Base-by-base conservation (phyloP, 2,113 vertebrate species). In the Cochlearius cochlearius region DNA sequence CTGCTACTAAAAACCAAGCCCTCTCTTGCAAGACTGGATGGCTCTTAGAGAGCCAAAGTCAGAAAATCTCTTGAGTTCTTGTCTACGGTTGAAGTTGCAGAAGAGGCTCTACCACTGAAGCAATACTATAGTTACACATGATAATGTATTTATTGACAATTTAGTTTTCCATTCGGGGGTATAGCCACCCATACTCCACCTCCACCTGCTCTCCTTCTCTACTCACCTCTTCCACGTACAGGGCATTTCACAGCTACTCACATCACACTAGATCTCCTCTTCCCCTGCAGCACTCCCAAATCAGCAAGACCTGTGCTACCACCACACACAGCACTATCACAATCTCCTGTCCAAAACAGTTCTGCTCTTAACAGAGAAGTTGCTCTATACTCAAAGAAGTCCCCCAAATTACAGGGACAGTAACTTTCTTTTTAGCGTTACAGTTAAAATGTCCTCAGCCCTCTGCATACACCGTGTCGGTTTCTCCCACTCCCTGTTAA, bases 381-480 rank as follows among this genome's bases (percentile, higher is more conserved):
- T 2, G 0, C 16, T 73, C 38, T 67, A 30, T 11, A 25, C 22
- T 68, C 41, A 43, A 41, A 85, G 25, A 32, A 7, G 19, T 27
- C 17, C 22, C 49, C 7, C 21, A 72, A 32, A 83, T 47, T 77
- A 80, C 43, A 76, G 16, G n/a, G n/a, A 53, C 29, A 55, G 32
- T 21, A 55, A 41, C 92, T 86, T 76, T 58, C 23, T 58, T 67
- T 62, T 62, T 20, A 74, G 13, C 16, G 32, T 27, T 34, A 25
- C 3, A 45, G 23, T 60, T 75, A 68, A 59, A 56, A 47, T 15
- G 4, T 60, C 22, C 38, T 60, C 73, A 89, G 30, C 50, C 18
- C 27, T 45, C 30, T 2, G 1, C 47, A 45, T 1, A 12, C 7
- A 60, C 47, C 7, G 4, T 11, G 15, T 25, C 16, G 0, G 23